A percentile compares a stretch with the other conserved stretches of the same genome.
phyloP scores from a whole-genome alignment of 35 echinoderm and acorn worm genomes.

The Acanthaster planci region DNA sequence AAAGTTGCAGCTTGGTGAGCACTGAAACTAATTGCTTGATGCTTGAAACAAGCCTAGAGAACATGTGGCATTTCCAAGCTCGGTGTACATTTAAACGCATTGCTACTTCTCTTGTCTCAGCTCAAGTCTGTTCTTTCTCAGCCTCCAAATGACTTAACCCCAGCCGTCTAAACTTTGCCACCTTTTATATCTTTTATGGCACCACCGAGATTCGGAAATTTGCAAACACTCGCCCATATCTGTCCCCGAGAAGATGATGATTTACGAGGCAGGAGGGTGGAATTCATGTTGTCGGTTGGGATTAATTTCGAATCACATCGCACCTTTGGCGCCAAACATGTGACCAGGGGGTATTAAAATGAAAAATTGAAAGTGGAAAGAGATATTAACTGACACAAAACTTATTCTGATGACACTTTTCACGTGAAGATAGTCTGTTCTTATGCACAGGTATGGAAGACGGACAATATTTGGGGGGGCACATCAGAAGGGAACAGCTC shows the following conservation, averaged over 20 bases:
- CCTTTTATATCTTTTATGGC: conserved; percentile 11
- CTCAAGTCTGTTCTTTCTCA: background rate
- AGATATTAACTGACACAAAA: too few relatives aligned
- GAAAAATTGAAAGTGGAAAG: too few relatives aligned
- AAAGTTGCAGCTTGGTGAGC: too few relatives aligned
- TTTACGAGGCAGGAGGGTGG: background rate
- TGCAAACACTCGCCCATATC: background rate
- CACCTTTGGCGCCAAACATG: conserved; percentile 12
- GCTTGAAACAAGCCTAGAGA: too few relatives aligned
- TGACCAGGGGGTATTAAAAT: background rate
- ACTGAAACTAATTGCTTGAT: too few relatives aligned
- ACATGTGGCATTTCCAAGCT: too few relatives aligned
- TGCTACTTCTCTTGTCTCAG: background rate
- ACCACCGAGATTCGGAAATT: conserved; percentile 4
- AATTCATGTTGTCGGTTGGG: conserved; percentile 5
- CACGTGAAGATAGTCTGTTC: too few relatives aligned
- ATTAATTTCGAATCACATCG: conserved; percentile 20
- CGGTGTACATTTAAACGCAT: too few relatives aligned
- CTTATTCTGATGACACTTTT: too few relatives aligned
- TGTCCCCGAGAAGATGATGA: background rate
- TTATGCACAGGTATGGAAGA: too few relatives aligned
- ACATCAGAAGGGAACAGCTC: too few relatives aligned
- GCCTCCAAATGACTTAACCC: background rate
- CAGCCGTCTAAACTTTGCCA: conserved; percentile 11
- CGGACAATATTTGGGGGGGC: too few relatives aligned